Base-by-base conservation (phyloP, 2,888 invertebrate genomes). In the Celastrina argiolus region DNA sequence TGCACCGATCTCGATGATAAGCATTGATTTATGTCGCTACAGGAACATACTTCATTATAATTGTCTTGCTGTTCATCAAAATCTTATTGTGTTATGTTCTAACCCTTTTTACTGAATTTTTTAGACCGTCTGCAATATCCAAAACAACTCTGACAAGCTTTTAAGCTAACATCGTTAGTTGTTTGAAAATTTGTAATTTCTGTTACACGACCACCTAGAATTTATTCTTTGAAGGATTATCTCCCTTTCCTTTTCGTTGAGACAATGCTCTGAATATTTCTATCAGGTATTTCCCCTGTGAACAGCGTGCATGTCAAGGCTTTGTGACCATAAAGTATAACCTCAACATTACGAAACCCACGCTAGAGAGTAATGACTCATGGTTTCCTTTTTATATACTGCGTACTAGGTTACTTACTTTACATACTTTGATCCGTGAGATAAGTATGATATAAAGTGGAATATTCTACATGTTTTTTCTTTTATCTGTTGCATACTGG, bases 1-100 rank as follows among this genome's bases (percentile, higher is more conserved):
- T 71, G 69, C 72, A 75, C 69, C 67, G 59, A 59, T 59, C 34
- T 59, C 18, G 3, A 34, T 7, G 34, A 59, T 59, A 59, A 18
- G 51, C 22, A 22, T 51, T 51, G 51, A 51, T 51, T 51, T 51
- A 51, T 51, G 6, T 22, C 51, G 51, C 12, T 51, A 22, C 12
- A 36, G 6, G 51, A 51, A 22, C 51, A 26, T 51, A 26, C 26
- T 22, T 51, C 22, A 22, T 22, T 22, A 26, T 51, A 51, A 51
- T 51, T 26, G 22, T 22, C 6, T 51, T 10, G 18, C 7, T 36
- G 36, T 45, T 26, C 51, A 51, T 51, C 14, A 22, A 26, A 51
- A 51, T 51, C 6, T 22, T 12, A 51, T 51, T 51, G 22, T 51
- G 36, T 22, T 51, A 51, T 26, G 22, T 51, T 12, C 5, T 5